Evolutionary conservation across 2,113 vertebrate genomes (phyloP), one percentile per base, ranked within the genome.

Genomic region (Oncorhynchus clarkii): DNA sequence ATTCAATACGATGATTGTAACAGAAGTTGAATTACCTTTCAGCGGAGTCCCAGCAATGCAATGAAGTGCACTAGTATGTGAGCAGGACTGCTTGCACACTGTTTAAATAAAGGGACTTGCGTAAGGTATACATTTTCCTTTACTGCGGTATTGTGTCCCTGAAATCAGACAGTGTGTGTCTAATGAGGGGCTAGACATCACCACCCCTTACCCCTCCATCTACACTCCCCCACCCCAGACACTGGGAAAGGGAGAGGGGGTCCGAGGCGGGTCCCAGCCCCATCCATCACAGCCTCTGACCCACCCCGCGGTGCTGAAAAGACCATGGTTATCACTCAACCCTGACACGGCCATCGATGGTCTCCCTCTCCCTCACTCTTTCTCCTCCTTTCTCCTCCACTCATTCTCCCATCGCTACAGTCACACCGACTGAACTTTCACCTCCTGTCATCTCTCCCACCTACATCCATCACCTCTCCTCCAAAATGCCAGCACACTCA

Each of bases 261-360:
- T 80, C 66, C 69, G 79, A 81, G 73, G 80, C 80, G 80, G 82
- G 74, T 74, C n/a, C 82, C 85, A 80, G 83, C 78, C 79, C 87
- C 88, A 93, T 92, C 86, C 89, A 92, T 94, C 91, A 91, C 82
- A 16, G 78, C 73, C 48, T 84, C 85, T 86, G 89, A 89, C 86
- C 86, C 85, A 76, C 84, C 89, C 84, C 12, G 34, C 82, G 75
- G 74, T 80, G 87, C 80, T 89, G 86, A 87, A 91, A 88, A 89
- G 85, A 90, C 88, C 87, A 85, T 72, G 81, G 86, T 88, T 90
- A 92, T 93, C 90, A 91, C 85, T 94, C 90, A 92, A 87, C 89
- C 82, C 82, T 91, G 89, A 92, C 87, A 90, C 82, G 29, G 75
- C 31, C 87, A 81, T 92, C 88, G 77, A 92, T 85, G 84, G 39